Evolutionary conservation across 2,113 vertebrate genomes (phyloP).

Genomic region (Crotalus horridus): DNA sequence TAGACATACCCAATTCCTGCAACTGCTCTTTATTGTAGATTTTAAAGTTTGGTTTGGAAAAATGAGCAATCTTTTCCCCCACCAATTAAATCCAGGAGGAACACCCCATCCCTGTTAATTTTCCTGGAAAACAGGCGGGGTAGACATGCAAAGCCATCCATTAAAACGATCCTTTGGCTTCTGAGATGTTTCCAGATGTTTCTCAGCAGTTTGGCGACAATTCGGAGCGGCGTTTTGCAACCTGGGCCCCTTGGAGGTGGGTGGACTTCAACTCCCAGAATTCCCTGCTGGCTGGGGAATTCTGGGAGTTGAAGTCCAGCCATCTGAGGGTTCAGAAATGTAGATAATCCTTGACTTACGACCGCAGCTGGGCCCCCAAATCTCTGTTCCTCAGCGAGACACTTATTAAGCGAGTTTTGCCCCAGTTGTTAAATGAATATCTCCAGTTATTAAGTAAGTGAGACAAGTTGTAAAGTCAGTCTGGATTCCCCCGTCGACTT

Average conservation of each 20-base stretch:
- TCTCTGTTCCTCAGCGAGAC: not conserved
- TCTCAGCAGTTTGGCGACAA: not conserved
- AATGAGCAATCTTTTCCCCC: not conserved
- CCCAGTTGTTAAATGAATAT: not conserved
- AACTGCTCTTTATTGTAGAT: too few relatives aligned
- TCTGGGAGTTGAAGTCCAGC: not conserved
- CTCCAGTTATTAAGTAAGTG: not conserved
- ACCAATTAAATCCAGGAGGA: not conserved
- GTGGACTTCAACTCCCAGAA: not conserved
- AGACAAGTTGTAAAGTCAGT: not conserved
- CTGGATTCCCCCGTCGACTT: not conserved
- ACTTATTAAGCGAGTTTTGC: not conserved
- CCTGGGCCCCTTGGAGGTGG: not conserved
- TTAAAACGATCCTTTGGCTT: not conserved
- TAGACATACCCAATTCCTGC: too few relatives aligned
- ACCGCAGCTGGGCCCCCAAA: not conserved
- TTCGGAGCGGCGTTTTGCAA: not conserved
- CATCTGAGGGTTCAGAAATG: not conserved
- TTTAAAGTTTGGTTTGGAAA: not conserved
- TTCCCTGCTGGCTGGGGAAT: not conserved
- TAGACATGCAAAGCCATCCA: too few relatives aligned
- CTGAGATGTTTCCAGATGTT: not conserved
- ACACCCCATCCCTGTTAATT: not conserved
- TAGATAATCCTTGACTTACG: not conserved
- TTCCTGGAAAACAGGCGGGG: not conserved